Evolutionary conservation across 2,797 vertebrate genomes (phyloP), one percentile per base, ranked within the genome.

Genomic region (Momotus momota): DNA sequence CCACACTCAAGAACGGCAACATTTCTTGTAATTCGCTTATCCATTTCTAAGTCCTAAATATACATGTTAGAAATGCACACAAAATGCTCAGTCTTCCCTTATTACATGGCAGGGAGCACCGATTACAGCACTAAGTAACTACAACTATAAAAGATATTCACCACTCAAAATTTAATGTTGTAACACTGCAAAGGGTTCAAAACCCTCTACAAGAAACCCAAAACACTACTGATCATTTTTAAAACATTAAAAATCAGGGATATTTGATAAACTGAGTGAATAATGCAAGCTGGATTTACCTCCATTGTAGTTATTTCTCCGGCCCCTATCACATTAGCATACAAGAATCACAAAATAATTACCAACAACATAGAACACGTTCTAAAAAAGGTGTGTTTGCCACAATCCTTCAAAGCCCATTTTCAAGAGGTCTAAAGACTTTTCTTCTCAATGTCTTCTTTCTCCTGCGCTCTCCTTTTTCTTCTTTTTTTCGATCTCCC

Each of bases 401-500:
- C 2, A 2, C 25, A 73, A 29, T 70, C 18, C 55, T 81, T 84
- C 35, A 72, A 79, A 70, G 26, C 7, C 17, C 13, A 14, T 46
- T 89, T 89, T 79, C 8, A 6, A 8, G 2, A 81, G 9, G 9
- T 31, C 55, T 71, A 92, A 48, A 52, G 41, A 9, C 81, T 73
- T 88, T 82, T 65, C 67, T 82, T 67, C 81, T 82, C 46, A 88
- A 29, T 38, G 26, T 84, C 64, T 77, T 84, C 41, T 43, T 94
- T 86, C 62, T 57, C n/a, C 25, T 0, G 0, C 0, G 0, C 6
- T 80, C 13, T 29, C 27, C 52, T 65, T 25, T 26, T 88, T 96
- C 94, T 86, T 52, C 69, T 38, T 77, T 69, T 49, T 93, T 95
- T 93, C 93, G 67, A 88, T 65, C 71, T 80, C 90, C 73, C 94